A percentile compares a stretch with the other conserved stretches of the same genome.
Evolutionary conservation across 2,888 invertebrate species (phyloP).

Genomic region (Scaptomyza reducta): DNA sequence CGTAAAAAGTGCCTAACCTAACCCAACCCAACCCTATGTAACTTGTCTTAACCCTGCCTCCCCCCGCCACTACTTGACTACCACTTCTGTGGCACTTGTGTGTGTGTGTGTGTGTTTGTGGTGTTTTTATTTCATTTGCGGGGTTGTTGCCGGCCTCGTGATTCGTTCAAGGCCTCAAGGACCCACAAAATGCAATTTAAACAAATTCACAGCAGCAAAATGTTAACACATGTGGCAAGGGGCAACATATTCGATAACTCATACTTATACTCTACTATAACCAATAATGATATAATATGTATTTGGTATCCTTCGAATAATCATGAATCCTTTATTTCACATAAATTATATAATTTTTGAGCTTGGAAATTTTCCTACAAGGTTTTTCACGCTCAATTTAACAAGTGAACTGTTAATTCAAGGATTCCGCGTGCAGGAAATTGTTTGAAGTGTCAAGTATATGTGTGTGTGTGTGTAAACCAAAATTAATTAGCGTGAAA

Average conservation of each 20-base stretch:
- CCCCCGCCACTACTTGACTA: conserved; percentile 23
- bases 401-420: conserved; percentile 26
- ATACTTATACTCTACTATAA: too few species aligned
- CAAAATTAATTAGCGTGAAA: conserved; percentile 83
- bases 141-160: conserved; percentile 62
- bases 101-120: conserved; percentile 29
- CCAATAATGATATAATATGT: too few species aligned
- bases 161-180: conserved; percentile 54
- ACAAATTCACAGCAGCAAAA: conserved; percentile 78
- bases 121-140: conserved; percentile 25
- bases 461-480: conserved; percentile 34
- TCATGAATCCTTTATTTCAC: neutral
- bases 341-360: neutral
- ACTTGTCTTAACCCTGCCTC: neutral
- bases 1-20: conserved; percentile 65
- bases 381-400: conserved; percentile 6
- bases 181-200: conserved; percentile 68
- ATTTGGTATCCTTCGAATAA: too few species aligned
- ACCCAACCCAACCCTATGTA: neutral
- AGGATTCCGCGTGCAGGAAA: conserved; percentile 59
- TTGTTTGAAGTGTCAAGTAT: conserved; percentile 53
- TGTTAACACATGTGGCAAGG: conserved; percentile 33
- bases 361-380: neutral
- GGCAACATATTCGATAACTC: neutral
- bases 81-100: conserved; percentile 69